phyloP scores from a whole-genome alignment of 2,797 vertebrate species.

The Phyllotis vaccarum region DNA sequence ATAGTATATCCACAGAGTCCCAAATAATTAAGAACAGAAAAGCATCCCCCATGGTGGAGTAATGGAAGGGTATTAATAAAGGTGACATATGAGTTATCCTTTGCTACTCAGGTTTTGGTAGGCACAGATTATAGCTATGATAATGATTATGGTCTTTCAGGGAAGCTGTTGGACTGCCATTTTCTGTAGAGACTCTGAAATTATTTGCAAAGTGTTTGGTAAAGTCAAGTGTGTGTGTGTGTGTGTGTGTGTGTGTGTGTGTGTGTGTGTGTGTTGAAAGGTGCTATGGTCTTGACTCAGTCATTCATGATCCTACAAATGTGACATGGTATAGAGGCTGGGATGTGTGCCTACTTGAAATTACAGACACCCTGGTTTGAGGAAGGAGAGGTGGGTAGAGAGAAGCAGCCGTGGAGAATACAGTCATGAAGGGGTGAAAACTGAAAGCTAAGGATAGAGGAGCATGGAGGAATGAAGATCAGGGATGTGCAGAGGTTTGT shows the following conservation, averaged over 20 bases:
- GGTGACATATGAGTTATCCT: not conserved
- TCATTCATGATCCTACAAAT: not conserved
- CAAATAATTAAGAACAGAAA: conserved; percentile 1
- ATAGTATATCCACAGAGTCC: not conserved
- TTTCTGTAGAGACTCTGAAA: not conserved
- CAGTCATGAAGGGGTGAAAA: not conserved
- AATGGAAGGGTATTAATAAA: not conserved
- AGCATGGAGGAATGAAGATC: not conserved
- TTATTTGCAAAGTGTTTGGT: not conserved
- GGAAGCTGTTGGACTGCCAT: not conserved
- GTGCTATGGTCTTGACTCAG: not conserved
- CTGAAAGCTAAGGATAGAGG: not conserved
- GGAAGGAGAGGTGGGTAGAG: not conserved
- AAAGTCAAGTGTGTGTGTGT: not conserved
- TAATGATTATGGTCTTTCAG: not conserved
- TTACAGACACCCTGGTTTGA: not conserved
- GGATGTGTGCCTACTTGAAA: not conserved
- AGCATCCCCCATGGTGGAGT: not conserved
- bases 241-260: not conserved
- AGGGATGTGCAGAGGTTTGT: not conserved
- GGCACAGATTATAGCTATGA: not conserved
- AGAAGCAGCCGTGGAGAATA: not conserved
- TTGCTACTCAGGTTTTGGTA: conserved; percentile 25
- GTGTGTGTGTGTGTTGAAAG: not conserved
- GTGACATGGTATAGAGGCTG: not conserved